A percentile compares a stretch with the other conserved stretches of the same genome.
Evolutionary conservation across 2,113 vertebrate species (phyloP).

Genomic region (Equus quagga): DNA sequence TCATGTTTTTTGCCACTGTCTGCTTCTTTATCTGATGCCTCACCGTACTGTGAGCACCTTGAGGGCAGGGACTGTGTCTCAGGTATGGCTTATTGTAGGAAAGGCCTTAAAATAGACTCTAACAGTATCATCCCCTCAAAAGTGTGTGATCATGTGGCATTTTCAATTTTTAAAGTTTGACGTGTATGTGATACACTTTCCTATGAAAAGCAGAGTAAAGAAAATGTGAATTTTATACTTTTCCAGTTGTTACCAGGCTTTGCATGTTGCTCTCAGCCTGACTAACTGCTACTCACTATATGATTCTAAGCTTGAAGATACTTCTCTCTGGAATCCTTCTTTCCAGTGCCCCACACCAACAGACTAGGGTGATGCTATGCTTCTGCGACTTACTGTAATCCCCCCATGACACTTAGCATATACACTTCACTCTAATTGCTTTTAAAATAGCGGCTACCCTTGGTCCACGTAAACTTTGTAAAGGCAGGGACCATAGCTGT

Average conservation of each 20-base stretch:
- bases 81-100: background rate
- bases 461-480: background rate
- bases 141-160: background rate
- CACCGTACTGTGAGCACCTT: fast-evolving
- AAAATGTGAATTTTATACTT: background rate
- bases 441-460: background rate
- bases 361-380: fast-evolving
- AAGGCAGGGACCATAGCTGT: background rate
- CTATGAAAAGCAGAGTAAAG: background rate
- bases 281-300: background rate
- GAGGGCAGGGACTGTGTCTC: background rate
- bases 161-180: background rate
- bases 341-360: fast-evolving
- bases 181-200: background rate
- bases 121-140: background rate
- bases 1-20: no score
- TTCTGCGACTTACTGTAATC: background rate
- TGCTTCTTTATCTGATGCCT: background rate
- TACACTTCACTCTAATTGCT: background rate
- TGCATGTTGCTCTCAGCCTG: background rate
- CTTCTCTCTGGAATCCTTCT: background rate
- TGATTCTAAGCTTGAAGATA: background rate
- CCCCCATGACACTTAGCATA: background rate
- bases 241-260: background rate
- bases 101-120: background rate